phyloP scores from a whole-genome alignment of 2,113 vertebrate genomes.

The Mus spicilegus region DNA sequence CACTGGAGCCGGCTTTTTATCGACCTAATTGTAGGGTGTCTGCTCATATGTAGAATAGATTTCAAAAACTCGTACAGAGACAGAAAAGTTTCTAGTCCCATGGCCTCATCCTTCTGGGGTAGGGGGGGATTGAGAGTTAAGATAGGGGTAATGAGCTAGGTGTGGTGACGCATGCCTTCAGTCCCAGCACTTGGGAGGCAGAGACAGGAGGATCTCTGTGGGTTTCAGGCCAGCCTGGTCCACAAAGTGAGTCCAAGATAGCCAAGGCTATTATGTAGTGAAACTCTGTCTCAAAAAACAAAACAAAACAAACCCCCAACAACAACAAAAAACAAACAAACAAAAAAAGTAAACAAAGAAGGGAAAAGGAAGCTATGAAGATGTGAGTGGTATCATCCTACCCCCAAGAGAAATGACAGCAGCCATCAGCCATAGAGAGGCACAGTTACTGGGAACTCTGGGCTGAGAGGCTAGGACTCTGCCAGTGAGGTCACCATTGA shows the following conservation, averaged over 20 bases:
- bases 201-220: too few species aligned
- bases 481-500: not conserved
- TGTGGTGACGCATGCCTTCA: too few species aligned
- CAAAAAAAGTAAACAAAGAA: too few species aligned
- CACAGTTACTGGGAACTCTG: not conserved
- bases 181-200: too few species aligned
- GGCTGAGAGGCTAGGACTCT: not conserved
- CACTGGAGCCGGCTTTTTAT: conserved; percentile 7
- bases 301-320: too few species aligned
- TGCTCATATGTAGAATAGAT: not conserved
- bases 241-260: too few species aligned
- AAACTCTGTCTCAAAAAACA: too few species aligned
- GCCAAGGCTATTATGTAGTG: too few species aligned
- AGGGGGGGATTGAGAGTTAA: not conserved
- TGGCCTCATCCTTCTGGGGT: too few species aligned
- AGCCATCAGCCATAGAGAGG: not conserved
- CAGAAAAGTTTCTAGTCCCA: not conserved
- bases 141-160: not conserved
- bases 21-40: not conserved
- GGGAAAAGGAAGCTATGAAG: too few species aligned
- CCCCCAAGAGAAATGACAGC: not conserved
- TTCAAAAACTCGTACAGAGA: not conserved
- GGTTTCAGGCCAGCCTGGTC: too few species aligned
- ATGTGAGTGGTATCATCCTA: not conserved
- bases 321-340: too few species aligned